Base-by-base conservation (phyloP, 2,113 vertebrate species). In the Gnathonemus longibarbis region DNA sequence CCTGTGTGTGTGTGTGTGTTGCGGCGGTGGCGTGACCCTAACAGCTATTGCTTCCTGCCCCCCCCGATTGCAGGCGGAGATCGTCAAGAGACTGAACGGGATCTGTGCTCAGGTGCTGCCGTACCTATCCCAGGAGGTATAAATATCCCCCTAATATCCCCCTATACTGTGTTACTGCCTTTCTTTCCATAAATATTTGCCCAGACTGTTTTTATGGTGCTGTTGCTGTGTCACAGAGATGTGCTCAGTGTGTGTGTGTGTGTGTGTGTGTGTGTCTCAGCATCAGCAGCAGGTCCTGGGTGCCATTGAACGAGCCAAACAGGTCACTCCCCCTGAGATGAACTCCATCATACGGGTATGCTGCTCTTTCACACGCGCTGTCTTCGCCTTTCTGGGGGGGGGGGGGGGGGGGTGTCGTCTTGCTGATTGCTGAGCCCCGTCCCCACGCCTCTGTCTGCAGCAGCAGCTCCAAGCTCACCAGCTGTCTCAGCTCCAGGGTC, bases 401-500 rank as follows among this genome's bases (percentile, higher is more conserved):
- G 31, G n/a, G n/a, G 86, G 19, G 88, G n/a, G 62, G 31, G 11
- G 10, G 49, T 10, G 48, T 49, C 11, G 9, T 39, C 5, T 74
- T 49, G 0, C 45, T 77, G 45, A 17, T 15, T 56, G 3, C 7
- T 2, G 11, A 0, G 0, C 0, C 0, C 15, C 13, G 50, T 52
- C 1, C 0, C 77, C 49, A 4, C 87, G 45, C 84, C 84, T 89
- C 0, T 95, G 90, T 88, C 93, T 95, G 91, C 95, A 99, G 98
- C 98, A 99, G 97, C 98, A 99, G 96, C 98, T 99, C 91, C 98
- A 99, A 93, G 98, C 98, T 88, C 98, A 99, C 90, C 98, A 99
- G 96, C 96, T 99, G 92, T 99, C 98, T 0, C 98, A 99, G 97
- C 97, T 99, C 84, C 98, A 99, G 96, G 98, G 98, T 17, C 96